Conservation (phyloP, 2,113 vertebrate genomes). For the Brevimyrus niger region DNA sequence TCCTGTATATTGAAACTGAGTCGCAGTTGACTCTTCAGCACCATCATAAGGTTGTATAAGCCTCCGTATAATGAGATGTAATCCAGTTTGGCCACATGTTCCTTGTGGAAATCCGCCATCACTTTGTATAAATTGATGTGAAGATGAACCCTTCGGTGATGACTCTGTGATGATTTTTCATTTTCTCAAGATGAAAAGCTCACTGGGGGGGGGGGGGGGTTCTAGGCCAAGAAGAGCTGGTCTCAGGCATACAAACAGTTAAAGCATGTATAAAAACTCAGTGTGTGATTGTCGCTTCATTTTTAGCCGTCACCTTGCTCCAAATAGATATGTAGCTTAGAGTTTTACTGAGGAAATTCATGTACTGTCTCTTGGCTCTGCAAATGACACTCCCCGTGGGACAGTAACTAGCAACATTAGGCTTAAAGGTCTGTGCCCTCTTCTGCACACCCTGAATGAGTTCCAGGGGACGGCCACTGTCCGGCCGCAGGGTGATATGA, state of each 20-base stretch:
- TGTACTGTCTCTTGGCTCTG: not conserved
- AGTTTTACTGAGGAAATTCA: not conserved
- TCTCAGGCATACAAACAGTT: not conserved
- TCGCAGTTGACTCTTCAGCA: not conserved
- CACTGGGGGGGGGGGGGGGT: not conserved
- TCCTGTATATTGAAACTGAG: not conserved
- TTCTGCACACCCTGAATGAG: not conserved
- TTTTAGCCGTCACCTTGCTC: not conserved
- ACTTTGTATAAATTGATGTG: not conserved
- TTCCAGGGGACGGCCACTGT: not conserved
- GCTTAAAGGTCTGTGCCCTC: not conserved
- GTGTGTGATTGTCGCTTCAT: not conserved
- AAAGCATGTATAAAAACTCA: not conserved
- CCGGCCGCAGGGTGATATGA: not conserved
- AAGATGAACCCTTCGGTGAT: not conserved
- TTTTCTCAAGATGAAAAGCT: not conserved
- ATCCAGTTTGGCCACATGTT: not conserved
- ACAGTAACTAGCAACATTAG: not conserved
- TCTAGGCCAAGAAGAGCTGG: not conserved
- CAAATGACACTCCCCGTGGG: not conserved
- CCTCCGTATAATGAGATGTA: not conserved
- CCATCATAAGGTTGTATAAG: not conserved
- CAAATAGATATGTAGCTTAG: not conserved
- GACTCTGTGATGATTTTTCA: not conserved
- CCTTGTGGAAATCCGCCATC: not conserved